phyloP scores from a whole-genome alignment of 2,888 invertebrate genomes.

The Lathronympha strigana region DNA sequence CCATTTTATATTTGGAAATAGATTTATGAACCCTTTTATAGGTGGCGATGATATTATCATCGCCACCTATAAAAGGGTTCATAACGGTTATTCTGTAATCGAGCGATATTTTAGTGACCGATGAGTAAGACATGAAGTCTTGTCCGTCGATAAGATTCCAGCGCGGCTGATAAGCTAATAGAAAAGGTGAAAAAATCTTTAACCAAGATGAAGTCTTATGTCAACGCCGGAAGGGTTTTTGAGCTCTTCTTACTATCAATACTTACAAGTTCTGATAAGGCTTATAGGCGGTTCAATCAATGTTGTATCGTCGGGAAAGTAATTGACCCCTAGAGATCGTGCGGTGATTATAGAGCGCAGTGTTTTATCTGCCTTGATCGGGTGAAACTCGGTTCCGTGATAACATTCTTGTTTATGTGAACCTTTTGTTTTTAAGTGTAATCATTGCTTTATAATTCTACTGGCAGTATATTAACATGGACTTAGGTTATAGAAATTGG shows the following conservation, averaged over 20 bases:
- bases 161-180: constrained; percentile 31
- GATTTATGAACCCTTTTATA: no score
- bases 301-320: constrained; percentile 38
- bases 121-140: constrained; percentile 39
- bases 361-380: not conserved
- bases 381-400: constrained; percentile 10
- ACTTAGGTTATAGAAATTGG: no score
- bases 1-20: no score
- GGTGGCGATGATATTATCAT: no score
- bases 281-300: constrained; percentile 39
- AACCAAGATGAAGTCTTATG: not conserved
- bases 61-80: constrained; percentile 11
- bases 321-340: constrained; percentile 33
- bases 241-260: not conserved
- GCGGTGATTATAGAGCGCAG: constrained; percentile 12
- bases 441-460: not conserved
- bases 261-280: constrained; percentile 29
- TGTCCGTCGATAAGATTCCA: constrained; percentile 34
- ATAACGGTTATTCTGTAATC: constrained; percentile 38
- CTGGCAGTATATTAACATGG: no score
- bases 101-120: constrained; percentile 40
- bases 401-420: constrained; percentile 1
- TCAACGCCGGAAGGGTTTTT: not conserved
- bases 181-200: not conserved
- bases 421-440: not conserved